Base-by-base conservation (phyloP, 2,113 vertebrate species). In the Enhydra lutris region DNA sequence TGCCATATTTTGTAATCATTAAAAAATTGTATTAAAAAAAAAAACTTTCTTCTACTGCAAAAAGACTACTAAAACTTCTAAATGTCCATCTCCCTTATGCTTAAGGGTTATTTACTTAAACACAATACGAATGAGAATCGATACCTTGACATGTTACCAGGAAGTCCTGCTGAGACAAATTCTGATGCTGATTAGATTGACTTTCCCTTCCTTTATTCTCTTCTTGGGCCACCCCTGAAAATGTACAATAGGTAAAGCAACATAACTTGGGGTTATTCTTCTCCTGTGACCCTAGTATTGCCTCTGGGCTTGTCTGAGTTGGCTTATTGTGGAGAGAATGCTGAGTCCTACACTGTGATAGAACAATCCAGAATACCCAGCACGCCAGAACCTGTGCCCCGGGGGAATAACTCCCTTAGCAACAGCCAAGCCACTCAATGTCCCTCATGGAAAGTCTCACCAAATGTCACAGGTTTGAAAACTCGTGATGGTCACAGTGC, bases 381-480 rank as follows among this genome's bases (percentile, higher is more conserved):
- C 95, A 3, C 63, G 95, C 97, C 81, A n/a, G 65, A 91, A 55
- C 96, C 97, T 96, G 98, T 47, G 94, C 15, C 4, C 52, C 13
- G 7, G 92, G 8, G 89, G 50, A 94, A 71, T 61, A 97, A 93
- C 85, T 82, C 94, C 97, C 98, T 94, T 83, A 83, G 63, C 95
- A 94, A 97, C 79, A 95, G 97, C 96, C 86, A 95, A 94, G 94
- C 89, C 55, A 57, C 69, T 69, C 71, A 95, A 50, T 71, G 67
- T 91, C 97, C 47, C 59, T 89, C 92, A 92, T 80, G 90, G 91
- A 94, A 96, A 96, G 91, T 96, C 96, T 84, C 97, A 96, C 83
- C 97, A 97, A 97, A 91, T 96, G 96, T 97, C 97, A 86, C 83
- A 96, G 26, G 55, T 78, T 83, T 97, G 97, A 97, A 97, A 97